Conservation (phyloP, 2,797 vertebrate genomes). For the Pogonophryne albipinna region DNA sequence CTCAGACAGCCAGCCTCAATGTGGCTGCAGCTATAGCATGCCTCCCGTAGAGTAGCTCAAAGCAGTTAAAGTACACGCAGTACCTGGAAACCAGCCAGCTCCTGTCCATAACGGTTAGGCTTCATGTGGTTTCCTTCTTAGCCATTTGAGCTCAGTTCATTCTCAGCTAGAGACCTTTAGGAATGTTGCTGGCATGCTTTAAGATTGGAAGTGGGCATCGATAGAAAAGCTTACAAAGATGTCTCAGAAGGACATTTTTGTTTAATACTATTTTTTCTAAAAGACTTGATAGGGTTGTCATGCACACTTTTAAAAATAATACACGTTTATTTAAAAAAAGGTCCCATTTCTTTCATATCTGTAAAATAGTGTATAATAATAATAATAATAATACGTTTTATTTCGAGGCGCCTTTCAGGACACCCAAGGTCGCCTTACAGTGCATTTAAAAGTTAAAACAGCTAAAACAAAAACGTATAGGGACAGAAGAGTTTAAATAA, state of each 20-base stretch:
- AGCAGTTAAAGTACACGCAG: constrained; percentile 58
- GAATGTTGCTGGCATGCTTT: constrained; percentile 70
- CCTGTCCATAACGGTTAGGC: constrained; percentile 67
- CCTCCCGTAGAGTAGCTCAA: constrained; percentile 43
- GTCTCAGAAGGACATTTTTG: constrained; percentile 28
- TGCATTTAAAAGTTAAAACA: no score
- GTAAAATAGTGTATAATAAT: neutral
- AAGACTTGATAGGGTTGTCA: neutral
- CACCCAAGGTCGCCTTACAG: no score
- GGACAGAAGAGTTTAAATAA: neutral
- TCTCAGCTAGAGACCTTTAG: constrained; percentile 62
- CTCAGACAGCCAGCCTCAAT: constrained; percentile 48
- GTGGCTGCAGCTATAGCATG: constrained; percentile 23
- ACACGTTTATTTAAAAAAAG: neutral
- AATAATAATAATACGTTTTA: no score
- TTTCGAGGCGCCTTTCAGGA: no score
- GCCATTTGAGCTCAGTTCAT: constrained; percentile 62
- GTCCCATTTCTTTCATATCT: constrained; percentile 3
- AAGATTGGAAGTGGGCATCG: constrained; percentile 48
- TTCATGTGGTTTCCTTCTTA: constrained; percentile 69
- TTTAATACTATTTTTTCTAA: constrained; percentile 5
- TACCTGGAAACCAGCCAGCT: constrained; percentile 69
- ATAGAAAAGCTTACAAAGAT: constrained; percentile 41
- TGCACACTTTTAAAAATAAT: neutral
- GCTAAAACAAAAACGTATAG: no score